Evolutionary conservation across 2,888 invertebrate genomes (phyloP), one percentile per base, ranked within the genome.

Genomic region (Coleophora flavipennella): DNA sequence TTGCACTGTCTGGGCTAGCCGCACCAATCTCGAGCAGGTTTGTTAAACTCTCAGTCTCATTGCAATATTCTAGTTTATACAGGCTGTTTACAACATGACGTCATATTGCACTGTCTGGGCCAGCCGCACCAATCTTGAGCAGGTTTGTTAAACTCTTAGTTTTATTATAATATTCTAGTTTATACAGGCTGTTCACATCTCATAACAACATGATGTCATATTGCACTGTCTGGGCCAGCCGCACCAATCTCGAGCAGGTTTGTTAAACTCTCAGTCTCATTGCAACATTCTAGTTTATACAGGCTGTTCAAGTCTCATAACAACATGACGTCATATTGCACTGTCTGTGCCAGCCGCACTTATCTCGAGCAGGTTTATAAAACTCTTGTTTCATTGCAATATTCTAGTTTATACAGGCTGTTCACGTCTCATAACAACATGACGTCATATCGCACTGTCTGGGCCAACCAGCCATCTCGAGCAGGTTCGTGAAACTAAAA

Each of bases 191-290:
- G 64, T 99, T 98, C 66, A 98, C 98, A 0, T 96, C 97, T 0
- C 97, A 98, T 73, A 99, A 99, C 74, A 99, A 99, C 72, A 95
- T 99, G 92, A 98, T 98, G 0, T 97, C 97, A 59, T 99, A 98
- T 66, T 97, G 97, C 0, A 98, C 98, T 0, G 97, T 94, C 1
- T 96, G 95, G 95, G 97, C 97, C 0, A 96, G 96, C 45, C 90
- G 89, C 67, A 96, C 97, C 0, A 99, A 98, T 77, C 76, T 99
- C 44, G 96, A 97, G 69, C 99, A 99, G 85, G 85, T 84, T 13
- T 41, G 25, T 33, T 3, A 12, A 3, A 20, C 20, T 20, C 20
- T 3, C 3, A 6, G 20, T 4, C n/a, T n/a, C 6, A 20, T 3
- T 20, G 6, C 3, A 20, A 20, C 6, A 20, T 3, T 3, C 3